These are phyloP conservation scores for Donacobius atricapilla DNA, from an alignment of 2,113 vertebrate species.

Conservation along the genomic window DNA sequence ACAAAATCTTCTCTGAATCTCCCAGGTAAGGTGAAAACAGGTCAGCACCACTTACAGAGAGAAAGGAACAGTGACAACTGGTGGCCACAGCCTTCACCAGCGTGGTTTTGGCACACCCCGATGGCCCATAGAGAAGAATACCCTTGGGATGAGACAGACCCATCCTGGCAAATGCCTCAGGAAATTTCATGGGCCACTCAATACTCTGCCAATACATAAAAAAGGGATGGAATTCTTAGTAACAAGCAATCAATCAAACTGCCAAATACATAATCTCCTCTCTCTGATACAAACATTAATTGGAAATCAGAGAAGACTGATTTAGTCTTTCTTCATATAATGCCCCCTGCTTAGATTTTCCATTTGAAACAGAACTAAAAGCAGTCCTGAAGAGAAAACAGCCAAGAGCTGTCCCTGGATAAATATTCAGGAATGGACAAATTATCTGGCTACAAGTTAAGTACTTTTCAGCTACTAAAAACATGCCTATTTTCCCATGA, in stretches of 20 bases:
- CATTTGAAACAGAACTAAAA: neutral
- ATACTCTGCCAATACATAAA: slow-evolving; percentile 77
- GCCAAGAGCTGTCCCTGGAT: neutral
- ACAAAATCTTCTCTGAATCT: slow-evolving; percentile 90
- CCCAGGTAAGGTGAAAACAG: slow-evolving; percentile 92
- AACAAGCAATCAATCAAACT: neutral
- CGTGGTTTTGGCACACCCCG: slow-evolving; percentile 93
- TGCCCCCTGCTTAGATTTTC: neutral
- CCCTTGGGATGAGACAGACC: slow-evolving; percentile 85
- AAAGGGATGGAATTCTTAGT: neutral
- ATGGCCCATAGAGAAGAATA: slow-evolving; percentile 88
- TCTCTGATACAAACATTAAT: neutral
- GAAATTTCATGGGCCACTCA: slow-evolving; percentile 92
- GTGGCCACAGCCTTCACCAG: slow-evolving; percentile 85
- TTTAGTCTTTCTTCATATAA: neutral
- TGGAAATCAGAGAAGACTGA: neutral
- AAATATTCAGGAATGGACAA: neutral
- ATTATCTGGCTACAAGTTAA: neutral
- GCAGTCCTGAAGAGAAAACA: neutral
- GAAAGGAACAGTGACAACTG: slow-evolving; percentile 83
- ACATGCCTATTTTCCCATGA: neutral
- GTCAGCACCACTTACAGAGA: slow-evolving; percentile 88
- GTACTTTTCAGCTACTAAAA: neutral
- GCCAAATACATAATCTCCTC: neutral
- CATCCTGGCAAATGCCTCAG: slow-evolving; percentile 85